Evolutionary conservation across 2,888 invertebrate species (phyloP), one percentile per base, ranked within the genome.

Genomic region (Himalopsyche anomala): DNA sequence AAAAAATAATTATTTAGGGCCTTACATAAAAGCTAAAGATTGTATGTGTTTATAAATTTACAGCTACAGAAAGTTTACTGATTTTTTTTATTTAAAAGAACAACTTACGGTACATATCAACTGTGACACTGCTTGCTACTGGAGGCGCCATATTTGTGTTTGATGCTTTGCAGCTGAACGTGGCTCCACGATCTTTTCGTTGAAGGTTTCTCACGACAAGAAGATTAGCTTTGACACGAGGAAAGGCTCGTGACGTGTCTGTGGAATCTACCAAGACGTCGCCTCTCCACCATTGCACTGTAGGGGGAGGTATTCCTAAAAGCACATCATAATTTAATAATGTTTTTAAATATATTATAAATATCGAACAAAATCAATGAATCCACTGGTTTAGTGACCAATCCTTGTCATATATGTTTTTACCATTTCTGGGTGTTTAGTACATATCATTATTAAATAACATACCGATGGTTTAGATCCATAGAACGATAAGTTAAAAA

Each of bases 221-320:
- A 89, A 94, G 92, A 90, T 90, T 93, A 90, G 89, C 91, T 90
- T 90, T 92, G 90, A 89, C 92, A 89, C 91, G 92, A 88, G 91
- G 91, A 87, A 92, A 93, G 36, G 92, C 92, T 55, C 92, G 92
- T 19, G 92, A 91, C 55, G 92, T 93, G 90, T 94, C 95, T 81
- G 92, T 92, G 5, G 95, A 94, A 89, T 95, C 95, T 80, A 95
- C 91, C 80, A 95, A 92, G 82, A 92, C 93, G 85, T 94, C 95
- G 90, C 95, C 96, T 89, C 95, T 93, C 94, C 96, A 96, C 97
- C 97, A 97, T 89, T 95, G 94, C 87, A 97, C 95, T 86, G 93
- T 93, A 17, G 97, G 96, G 85, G 94, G 93, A 17, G 97, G 97
- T 89, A 94, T 94, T 89, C 96, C 96, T 96, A 91, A 36, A 91